A percentile compares a stretch with the other conserved stretches of the same genome.
Evolutionary conservation across 2,888 invertebrate genomes (phyloP).

Genomic region (Megamerina dolium): DNA sequence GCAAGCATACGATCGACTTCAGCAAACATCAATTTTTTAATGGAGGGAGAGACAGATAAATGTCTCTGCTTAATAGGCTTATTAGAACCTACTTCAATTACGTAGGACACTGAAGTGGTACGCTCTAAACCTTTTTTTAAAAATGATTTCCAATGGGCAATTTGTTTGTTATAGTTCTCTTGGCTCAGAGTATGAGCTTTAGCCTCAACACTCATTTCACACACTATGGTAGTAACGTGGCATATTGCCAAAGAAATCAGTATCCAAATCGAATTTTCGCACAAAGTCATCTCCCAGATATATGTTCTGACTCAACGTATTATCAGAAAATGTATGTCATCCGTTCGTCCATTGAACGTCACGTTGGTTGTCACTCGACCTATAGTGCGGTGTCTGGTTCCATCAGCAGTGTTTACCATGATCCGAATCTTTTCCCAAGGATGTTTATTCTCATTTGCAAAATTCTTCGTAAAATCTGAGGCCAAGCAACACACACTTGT

Average conservation of each 20-base stretch:
- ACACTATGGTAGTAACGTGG: no score
- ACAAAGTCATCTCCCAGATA: conserved; percentile 14
- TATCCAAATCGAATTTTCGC: no score
- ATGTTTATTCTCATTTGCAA: no score
- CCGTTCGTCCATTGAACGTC: neutral
- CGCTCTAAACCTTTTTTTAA: conserved; percentile 9
- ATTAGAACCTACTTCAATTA: conserved; percentile 12
- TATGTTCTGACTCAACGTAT: conserved; percentile 5
- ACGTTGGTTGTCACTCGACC: neutral
- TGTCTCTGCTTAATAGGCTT: conserved; percentile 17
- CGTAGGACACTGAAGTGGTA: conserved; percentile 9
- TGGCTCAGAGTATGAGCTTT: no score
- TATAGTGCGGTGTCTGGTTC: neutral
- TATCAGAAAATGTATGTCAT: conserved; percentile 2
- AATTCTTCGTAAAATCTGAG: no score
- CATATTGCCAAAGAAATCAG: no score
- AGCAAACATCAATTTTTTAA: conserved; percentile 15
- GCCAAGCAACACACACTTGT: no score
- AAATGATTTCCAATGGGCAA: no score
- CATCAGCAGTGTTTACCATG: conserved; percentile 4
- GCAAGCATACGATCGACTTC: conserved; percentile 33
- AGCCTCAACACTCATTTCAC: no score
- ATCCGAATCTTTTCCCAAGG: no score
- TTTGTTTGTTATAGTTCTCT: no score
- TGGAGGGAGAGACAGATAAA: conserved; percentile 17